Conservation (phyloP, 2,888 invertebrate genomes). For the Ischnus inquisitorius region DNA sequence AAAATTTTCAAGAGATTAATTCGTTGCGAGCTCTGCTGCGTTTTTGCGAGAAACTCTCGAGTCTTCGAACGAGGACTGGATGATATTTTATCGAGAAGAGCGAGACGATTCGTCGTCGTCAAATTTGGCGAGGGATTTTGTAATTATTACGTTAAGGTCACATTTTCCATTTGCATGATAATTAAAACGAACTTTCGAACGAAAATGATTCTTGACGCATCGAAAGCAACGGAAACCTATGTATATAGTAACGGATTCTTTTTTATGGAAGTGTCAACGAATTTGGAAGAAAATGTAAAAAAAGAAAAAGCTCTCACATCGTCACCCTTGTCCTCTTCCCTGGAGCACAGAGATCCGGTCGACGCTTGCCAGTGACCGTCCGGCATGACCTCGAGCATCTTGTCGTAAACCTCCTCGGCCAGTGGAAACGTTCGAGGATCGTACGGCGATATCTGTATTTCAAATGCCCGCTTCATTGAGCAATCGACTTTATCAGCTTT, state of each 20-base stretch:
- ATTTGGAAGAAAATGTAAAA: background rate
- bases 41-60: too few species aligned
- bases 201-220: too few species aligned
- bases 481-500: conserved; percentile 55
- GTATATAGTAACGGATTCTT: too few species aligned
- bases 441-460: conserved; percentile 90
- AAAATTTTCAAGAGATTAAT: conserved; percentile 21
- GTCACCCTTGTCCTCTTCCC: conserved; percentile 82
- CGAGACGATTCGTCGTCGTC: too few species aligned
- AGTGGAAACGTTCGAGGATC: conserved; percentile 92
- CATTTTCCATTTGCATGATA: too few species aligned
- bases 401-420: conserved; percentile 89
- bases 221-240: too few species aligned
- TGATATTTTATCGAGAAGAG: too few species aligned
- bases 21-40: too few species aligned
- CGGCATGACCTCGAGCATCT: conserved; percentile 91
- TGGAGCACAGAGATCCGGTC: conserved; percentile 80
- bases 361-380: conserved; percentile 87
- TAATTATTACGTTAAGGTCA: too few species aligned
- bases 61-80: too few species aligned
- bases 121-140: too few species aligned
- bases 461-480: conserved; percentile 66
- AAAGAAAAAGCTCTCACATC: conserved; percentile 78
- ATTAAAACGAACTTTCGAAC: too few species aligned
- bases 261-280: background rate